Percentiles rank a stretch among this genome's conserved stretches.
These are phyloP conservation scores for Silurus lanzhouensis DNA, from an alignment of 2,797 vertebrate genomes.

Conservation along the genomic window DNA sequence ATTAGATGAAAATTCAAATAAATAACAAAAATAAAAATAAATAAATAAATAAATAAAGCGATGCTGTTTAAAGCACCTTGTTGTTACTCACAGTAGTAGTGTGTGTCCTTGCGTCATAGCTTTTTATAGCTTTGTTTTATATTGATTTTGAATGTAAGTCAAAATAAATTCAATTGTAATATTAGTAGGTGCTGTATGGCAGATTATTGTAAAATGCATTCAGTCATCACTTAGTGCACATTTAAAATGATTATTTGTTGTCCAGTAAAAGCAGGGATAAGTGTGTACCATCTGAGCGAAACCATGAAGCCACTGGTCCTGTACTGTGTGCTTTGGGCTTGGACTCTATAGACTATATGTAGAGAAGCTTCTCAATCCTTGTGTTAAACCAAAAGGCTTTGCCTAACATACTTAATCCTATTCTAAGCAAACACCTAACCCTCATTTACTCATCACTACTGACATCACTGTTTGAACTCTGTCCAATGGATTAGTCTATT, in stretches of 20 bases:
- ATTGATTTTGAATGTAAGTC: background rate
- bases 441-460: slow-evolving; percentile 59
- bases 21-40: background rate
- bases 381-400: slow-evolving; percentile 15
- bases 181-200: background rate
- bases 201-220: background rate
- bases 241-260: background rate
- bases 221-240: background rate
- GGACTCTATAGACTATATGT: background rate
- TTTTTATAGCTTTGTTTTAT: no score
- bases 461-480: slow-evolving; percentile 63
- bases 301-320: background rate
- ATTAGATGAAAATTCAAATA: background rate
- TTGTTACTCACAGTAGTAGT: background rate
- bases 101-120: background rate
- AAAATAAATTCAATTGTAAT: background rate
- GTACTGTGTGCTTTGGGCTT: background rate
- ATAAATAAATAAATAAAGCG: no score
- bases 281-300: background rate
- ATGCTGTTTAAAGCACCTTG: background rate
- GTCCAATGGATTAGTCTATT: slow-evolving; percentile 64
- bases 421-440: slow-evolving; percentile 12
- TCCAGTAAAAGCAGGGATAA: background rate
- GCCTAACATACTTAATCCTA: background rate
- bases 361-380: background rate